Conservation (phyloP, 2,888 invertebrate species). For the Thereva nobilitata region DNA sequence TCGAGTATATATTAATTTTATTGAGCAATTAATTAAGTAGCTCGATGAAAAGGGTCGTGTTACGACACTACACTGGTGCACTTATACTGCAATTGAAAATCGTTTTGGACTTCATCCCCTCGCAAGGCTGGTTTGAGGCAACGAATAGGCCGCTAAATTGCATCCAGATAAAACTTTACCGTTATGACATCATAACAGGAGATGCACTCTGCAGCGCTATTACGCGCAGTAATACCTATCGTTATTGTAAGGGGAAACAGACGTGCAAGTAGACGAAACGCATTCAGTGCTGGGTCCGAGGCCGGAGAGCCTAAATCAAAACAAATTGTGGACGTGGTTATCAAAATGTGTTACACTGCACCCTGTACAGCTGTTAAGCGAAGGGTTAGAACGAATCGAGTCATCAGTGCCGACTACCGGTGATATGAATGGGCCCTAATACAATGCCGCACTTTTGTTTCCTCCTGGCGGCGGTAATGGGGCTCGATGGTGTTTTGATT, state of each 20-base stretch:
- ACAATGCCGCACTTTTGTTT: conserved; percentile 15
- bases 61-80: conserved; percentile 15
- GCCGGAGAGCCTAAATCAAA: conserved; percentile 24
- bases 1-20: conserved; percentile 53
- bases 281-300: neutral
- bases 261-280: conserved; percentile 5
- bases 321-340: conserved; percentile 27
- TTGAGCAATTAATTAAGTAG: conserved; percentile 38
- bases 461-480: neutral
- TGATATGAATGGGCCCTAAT: conserved; percentile 32
- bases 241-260: conserved; percentile 2
- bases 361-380: neutral
- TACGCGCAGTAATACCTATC: conserved; percentile 2
- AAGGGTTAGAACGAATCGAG: conserved; percentile 21
- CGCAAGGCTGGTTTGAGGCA: conserved; percentile 11
- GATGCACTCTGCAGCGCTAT: conserved; percentile 1
- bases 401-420: conserved; percentile 19
- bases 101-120: conserved; percentile 26
- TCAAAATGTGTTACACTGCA: conserved; percentile 11
- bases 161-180: conserved; percentile 26
- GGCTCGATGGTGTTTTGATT: conserved; percentile 23
- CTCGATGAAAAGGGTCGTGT: conserved; percentile 28
- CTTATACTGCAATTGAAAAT: conserved; percentile 31
- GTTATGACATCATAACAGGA: conserved; percentile 21
- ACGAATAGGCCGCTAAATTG: conserved; percentile 11